Conservation (phyloP, 2,113 vertebrate genomes). For the cat (Felis catus) region DNA sequence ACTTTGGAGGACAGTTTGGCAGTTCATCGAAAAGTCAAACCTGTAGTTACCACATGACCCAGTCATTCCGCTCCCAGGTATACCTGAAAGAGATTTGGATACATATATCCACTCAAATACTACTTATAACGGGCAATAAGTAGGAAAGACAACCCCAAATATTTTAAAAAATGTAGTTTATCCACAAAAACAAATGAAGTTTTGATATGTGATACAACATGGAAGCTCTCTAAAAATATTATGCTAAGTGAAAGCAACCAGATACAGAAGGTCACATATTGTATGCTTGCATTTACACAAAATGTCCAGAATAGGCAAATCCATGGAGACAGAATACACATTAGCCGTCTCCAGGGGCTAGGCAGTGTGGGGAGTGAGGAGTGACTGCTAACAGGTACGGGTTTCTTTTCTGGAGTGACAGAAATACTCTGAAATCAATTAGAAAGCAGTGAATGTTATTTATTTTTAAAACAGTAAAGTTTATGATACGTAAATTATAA, state of each 20-base stretch:
- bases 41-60: background rate
- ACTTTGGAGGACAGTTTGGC: background rate
- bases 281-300: background rate
- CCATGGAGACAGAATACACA: background rate
- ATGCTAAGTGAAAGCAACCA: background rate
- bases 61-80: background rate
- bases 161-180: background rate
- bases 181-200: background rate
- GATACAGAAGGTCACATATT: background rate
- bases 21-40: background rate
- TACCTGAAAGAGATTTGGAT: background rate
- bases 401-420: background rate
- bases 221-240: background rate
- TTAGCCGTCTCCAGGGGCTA: background rate
- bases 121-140: background rate
- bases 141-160: background rate
- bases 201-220: background rate
- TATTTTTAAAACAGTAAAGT: background rate
- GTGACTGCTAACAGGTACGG: too few species aligned
- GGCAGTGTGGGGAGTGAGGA: rapidly evolving
- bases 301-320: background rate
- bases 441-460: background rate
- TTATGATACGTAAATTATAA: background rate
- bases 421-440: conserved; percentile 24
- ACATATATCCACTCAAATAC: background rate